Evolutionary conservation across 2,113 vertebrate genomes (phyloP).

Genomic region (Eretmochelys imbricata): DNA sequence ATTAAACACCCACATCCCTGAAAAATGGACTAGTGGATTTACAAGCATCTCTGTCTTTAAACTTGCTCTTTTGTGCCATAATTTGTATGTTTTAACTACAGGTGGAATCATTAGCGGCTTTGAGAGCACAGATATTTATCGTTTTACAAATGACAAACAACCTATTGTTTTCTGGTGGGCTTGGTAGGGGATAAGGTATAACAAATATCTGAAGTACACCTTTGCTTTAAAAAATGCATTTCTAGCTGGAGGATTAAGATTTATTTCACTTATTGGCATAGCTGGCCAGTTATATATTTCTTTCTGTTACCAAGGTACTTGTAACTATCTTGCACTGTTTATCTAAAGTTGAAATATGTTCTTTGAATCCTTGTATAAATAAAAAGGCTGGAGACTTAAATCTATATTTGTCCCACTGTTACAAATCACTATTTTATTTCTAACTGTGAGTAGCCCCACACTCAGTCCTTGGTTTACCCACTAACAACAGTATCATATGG

Average conservation of each 20-base stretch:
- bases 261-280: slow-evolving; percentile 57
- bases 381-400: slow-evolving; percentile 81
- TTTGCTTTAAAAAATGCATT: slow-evolving; percentile 71
- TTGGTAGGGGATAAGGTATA: slow-evolving; percentile 53
- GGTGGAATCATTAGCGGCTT: slow-evolving; percentile 46
- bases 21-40: background rate
- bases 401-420: slow-evolving; percentile 2
- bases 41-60: slow-evolving; percentile 47
- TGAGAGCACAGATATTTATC: slow-evolving; percentile 60
- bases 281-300: slow-evolving; percentile 61
- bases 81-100: slow-evolving; percentile 10
- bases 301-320: slow-evolving; percentile 75
- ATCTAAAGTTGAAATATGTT: slow-evolving; percentile 70
- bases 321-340: slow-evolving; percentile 72
- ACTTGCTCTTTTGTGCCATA: slow-evolving; percentile 68
- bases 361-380: slow-evolving; percentile 81
- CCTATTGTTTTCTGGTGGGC: slow-evolving; percentile 69
- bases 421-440: slow-evolving; percentile 47
- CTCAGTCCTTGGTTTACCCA: background rate
- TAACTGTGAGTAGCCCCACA: background rate
- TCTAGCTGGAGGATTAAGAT: slow-evolving; percentile 58
- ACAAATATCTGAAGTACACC: slow-evolving; percentile 46
- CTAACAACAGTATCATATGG: rapidly evolving
- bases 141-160: slow-evolving; percentile 67
- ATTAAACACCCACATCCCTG: background rate